These are phyloP conservation scores for Microtus ochrogaster DNA, from an alignment of 2,113 vertebrate genomes.

Conservation along the genomic window DNA sequence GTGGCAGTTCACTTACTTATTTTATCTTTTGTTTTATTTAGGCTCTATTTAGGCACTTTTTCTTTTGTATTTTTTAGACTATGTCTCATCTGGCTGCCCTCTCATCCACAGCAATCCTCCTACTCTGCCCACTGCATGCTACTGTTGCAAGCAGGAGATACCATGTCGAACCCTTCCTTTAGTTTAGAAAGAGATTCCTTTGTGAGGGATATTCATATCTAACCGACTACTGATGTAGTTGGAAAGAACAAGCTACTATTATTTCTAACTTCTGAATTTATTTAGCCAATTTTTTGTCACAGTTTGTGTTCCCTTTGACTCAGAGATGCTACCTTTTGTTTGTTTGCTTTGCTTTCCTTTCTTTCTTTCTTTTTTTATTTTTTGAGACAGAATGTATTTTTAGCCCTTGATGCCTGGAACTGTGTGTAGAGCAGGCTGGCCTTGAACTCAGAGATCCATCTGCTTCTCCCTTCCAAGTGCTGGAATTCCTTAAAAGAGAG, in stretches of 20 bases:
- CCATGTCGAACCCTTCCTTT: neutral
- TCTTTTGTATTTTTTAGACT: neutral
- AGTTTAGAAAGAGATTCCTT: conserved; percentile 35
- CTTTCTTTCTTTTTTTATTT: neutral
- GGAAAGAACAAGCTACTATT: conserved; percentile 2
- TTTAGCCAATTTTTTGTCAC: neutral
- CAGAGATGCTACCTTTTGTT: neutral
- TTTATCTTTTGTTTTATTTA: neutral
- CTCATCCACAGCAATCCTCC: neutral
- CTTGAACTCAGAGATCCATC: neutral
- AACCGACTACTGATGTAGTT: neutral
- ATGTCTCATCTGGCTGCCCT: neutral
- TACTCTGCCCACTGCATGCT: neutral
- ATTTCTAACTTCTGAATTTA: conserved; percentile 29
- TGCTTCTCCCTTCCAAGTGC: neutral
- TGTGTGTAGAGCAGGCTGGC: neutral
- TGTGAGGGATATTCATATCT: neutral
- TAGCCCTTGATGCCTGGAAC: neutral
- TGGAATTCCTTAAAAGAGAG: conserved; percentile 4
- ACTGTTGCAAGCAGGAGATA: no score
- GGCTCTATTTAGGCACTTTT: neutral
- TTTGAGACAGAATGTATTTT: neutral
- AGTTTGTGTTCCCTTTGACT: conserved; percentile 13
- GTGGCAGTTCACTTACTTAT: neutral
- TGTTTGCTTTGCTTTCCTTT: neutral